Base-by-base conservation (phyloP, 2,113 vertebrate species). In the Callipepla squamata region DNA sequence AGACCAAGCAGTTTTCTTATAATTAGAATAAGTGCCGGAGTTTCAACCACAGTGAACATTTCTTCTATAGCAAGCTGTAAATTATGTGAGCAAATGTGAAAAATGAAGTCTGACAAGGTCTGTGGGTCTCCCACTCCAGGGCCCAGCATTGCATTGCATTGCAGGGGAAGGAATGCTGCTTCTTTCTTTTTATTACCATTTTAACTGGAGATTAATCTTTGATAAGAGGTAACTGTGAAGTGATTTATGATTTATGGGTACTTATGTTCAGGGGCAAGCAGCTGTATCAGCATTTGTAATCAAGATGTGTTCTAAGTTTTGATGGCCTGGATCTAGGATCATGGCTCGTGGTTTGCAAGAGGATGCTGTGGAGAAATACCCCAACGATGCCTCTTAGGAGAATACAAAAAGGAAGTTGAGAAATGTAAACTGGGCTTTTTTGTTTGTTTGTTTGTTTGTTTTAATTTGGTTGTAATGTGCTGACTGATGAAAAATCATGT, bases 191-290 rank as follows among this genome's bases (percentile, higher is more conserved):
- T 82, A 77, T 80, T 80, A 38, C 38, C 10, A 15, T 72, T 95
- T 85, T 67, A 93, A 70, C 25, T 77, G 32, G 73, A 76, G 85
- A 73, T 74, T 91, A 67, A 67, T 77, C 82, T 91, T 85, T 82
- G 20, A 32, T 74, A 58, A 76, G 42, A 91, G 63, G 55, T 76
- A 81, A 65, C 84, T 61, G 59, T 82, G 67, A 85, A 91, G 67
- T 69, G 38, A 62, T 91, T 91, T 55, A 59, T 81, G 69, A 68
- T 63, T 92, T 77, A 70, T 47, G 25, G 28, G 28, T 76, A n/a
- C 51, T 70, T 85, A 48, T 4, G 3, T 47, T 93, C 47, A 86
- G 57, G n/a, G 59, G 34, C 42, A 87, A 85, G 58, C 62, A 82
- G 6, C 36, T 85, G n/a, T 76, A 45, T 40, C 66, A 62, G 28